Evolutionary conservation across 2,113 vertebrate genomes (phyloP), one percentile per base, ranked within the genome.

Genomic region (Numenius arquata): DNA sequence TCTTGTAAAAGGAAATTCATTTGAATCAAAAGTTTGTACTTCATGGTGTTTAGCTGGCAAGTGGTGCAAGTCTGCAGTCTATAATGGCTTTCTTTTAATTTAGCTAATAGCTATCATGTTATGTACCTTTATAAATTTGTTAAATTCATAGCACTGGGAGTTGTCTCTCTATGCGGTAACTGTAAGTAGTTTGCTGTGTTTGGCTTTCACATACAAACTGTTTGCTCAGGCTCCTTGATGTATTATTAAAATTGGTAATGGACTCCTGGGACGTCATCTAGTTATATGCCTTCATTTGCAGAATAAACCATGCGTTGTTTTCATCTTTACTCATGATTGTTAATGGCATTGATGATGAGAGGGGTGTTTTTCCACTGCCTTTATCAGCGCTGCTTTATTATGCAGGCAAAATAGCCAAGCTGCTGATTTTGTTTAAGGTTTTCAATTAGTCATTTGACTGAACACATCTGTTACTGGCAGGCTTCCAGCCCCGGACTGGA

Each of bases 201-300:
- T 99, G 99, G 99, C 99, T 99, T 98, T 98, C 98, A 98, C 98
- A 98, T 98, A 98, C 98, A 98, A 99, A 99, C 98, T 99, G 98
- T 99, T 99, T 99, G 99, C 99, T 98, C 98, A 98, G 98, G 97
- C 98, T 99, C 99, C 99, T 99, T 99, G 99, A 99, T 99, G 99
- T 99, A 99, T 99, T 99, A 99, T 99, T 99, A 99, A 99, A 99
- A 99, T 98, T 99, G 99, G 99, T 99, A 99, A 99, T 99, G 99
- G 99, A 99, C 99, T 99, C 99, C 97, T 96, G 99, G 99, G 99
- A 99, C 98, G 95, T 98, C 99, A 99, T 99, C 99, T 99, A 98
- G 99, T 99, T 99, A 99, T 99, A 98, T 98, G 99, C 99, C 99
- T 99, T 99, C 99, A 99, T 99, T 99, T 99, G 99, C 99, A 98